Evolutionary conservation across 1,140 invertebrate genomes (phyloP), one percentile per base, ranked within the genome.

Genomic region (Drosophila equinoxialis): DNA sequence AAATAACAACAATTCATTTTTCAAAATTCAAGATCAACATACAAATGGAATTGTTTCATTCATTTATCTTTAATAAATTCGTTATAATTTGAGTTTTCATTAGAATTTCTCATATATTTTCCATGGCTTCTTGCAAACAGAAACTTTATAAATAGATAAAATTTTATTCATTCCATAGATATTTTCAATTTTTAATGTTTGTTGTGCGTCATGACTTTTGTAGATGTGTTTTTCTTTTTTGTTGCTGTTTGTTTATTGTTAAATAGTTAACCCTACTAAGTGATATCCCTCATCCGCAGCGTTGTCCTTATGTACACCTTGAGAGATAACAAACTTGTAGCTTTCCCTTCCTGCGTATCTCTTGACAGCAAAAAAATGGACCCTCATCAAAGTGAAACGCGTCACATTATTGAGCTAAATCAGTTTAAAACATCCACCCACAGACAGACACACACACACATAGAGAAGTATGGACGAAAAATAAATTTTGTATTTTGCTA

Each of bases 371-470:
- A 51, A 51, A 51, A 48, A 48, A 26, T 4, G 26, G 6, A 62
- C 60, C 60, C 60, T 62, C 39, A 62, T 62, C 60, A 62, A 62
- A 62, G 11, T 62, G 35, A 35, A 35, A 62, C 10, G 42, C 60
- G 60, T 62, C 60, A 62, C 60, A 62, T 62, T 62, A 62, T 45
- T 62, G 60, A 62, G 60, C 60, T 62, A 62, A 62, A 62, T 62
- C 60, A 26, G 60, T 62, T 62, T 62, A 62, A 62, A 62, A 62
- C 30, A 37, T 17, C 5, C 39, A 62, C n/a, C 42, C 59, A 41
- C 59, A 37, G 5, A 58, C 4, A 57, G 13, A 57, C 30, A 35
- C 11, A 14, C 26, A 33, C 23, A 57, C 5, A 14, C n/a, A 37
- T 1, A 30, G 30, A 57, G 11, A 58, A 35, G 23, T 35, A 58